Conservation (phyloP, 2,888 invertebrate genomes). For the Platerodrilus igneus region DNA sequence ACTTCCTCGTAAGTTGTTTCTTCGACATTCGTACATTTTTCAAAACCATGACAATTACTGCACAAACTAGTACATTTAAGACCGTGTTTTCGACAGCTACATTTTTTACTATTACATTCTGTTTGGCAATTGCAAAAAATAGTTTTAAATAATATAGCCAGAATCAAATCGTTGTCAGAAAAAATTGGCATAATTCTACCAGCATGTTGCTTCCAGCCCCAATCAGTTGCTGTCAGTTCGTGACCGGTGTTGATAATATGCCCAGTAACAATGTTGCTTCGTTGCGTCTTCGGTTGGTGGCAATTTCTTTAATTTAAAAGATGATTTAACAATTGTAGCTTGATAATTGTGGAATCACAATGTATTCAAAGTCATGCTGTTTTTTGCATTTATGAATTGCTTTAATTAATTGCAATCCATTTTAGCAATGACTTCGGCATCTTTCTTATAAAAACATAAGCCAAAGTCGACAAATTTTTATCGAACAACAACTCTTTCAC, state of each 20-base stretch:
- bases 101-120: conserved; percentile 22
- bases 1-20: conserved; percentile 15
- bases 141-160: conserved; percentile 23
- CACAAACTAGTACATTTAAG: conserved; percentile 25
- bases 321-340: conserved; percentile 21
- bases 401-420: conserved; percentile 23
- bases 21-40: conserved; percentile 26
- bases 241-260: too few relatives aligned
- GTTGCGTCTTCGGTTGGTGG: conserved; percentile 29
- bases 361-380: conserved; percentile 27
- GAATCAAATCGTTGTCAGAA: conserved; percentile 24
- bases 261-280: too few relatives aligned
- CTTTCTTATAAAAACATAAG: conserved; percentile 20
- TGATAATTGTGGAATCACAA: conserved; percentile 26
- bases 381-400: conserved; percentile 27
- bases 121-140: conserved; percentile 14
- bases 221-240: conserved; percentile 25
- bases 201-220: conserved; percentile 25
- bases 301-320: conserved; percentile 24
- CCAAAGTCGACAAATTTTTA: conserved; percentile 10
- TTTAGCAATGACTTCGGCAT: conserved; percentile 19
- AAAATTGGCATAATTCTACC: conserved; percentile 23
- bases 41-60: conserved; percentile 24
- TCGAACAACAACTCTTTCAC: conserved; percentile 16
- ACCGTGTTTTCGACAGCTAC: conserved; percentile 22